A percentile compares a stretch with the other conserved stretches of the same genome.
These are phyloP conservation scores for Liposcelis brunnea DNA, from an alignment of 2,888 invertebrate species.

Conservation along the genomic window DNA sequence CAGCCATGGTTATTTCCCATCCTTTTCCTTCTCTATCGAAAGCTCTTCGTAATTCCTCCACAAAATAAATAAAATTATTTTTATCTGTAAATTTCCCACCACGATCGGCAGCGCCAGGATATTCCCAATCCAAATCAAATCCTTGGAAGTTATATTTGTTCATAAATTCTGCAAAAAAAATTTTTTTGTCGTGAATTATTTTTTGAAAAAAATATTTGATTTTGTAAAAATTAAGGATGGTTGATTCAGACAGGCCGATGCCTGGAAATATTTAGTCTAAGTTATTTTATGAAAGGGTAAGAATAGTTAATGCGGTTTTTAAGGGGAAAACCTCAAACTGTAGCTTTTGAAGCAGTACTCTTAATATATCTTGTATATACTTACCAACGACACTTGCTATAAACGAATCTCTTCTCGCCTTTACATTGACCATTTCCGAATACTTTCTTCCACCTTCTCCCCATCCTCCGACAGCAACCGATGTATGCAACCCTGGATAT, in stretches of 20 bases:
- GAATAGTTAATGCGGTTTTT: no score
- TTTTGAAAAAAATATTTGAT: slow-evolving; percentile 7
- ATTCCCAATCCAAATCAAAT: slow-evolving; percentile 81
- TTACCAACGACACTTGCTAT: slow-evolving; percentile 57
- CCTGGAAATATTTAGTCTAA: no score
- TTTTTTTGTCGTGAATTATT: neutral
- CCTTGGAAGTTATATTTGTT: slow-evolving; percentile 65
- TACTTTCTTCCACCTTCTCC: slow-evolving; percentile 79
- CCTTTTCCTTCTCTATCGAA: slow-evolving; percentile 55
- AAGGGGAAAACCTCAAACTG: no score
- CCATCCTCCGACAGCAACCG: slow-evolving; percentile 80
- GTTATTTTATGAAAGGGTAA: no score
- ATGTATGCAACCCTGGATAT: slow-evolving; percentile 55
- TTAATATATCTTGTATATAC: slow-evolving; percentile 18
- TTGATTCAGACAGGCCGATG: no score
- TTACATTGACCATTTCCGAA: slow-evolving; percentile 59
- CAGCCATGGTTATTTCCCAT: slow-evolving; percentile 83
- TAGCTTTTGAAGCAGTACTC: no score
- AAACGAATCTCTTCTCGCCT: slow-evolving; percentile 48
- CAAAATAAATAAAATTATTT: slow-evolving; percentile 62
- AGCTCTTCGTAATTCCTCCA: slow-evolving; percentile 61
- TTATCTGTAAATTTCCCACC: slow-evolving; percentile 73
- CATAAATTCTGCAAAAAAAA: slow-evolving; percentile 41
- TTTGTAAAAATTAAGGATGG: neutral
- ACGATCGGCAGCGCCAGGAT: slow-evolving; percentile 73